Conservation (phyloP, 2,797 vertebrate genomes). For the Anabas testudineus region DNA sequence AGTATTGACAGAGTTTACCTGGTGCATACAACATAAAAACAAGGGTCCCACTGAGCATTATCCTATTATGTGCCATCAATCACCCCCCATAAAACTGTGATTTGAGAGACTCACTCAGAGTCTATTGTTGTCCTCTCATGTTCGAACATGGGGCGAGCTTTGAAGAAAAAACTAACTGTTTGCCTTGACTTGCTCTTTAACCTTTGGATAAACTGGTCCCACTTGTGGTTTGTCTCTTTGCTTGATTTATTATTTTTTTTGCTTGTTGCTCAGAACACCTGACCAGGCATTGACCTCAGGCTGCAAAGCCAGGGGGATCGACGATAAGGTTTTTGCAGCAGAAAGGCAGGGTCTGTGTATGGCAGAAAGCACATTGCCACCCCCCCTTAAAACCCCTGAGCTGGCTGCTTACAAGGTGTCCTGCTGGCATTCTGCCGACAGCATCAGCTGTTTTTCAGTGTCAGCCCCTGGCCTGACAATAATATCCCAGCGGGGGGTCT, state of each 20-base stretch:
- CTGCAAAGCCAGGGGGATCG: conserved; percentile 79
- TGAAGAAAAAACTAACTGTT: conserved; percentile 79
- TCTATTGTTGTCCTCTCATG: conserved; percentile 76
- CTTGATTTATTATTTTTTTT: conserved; percentile 50
- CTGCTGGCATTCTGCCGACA: conserved; percentile 91
- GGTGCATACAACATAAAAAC: conserved; percentile 67
- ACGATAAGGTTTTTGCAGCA: conserved; percentile 45
- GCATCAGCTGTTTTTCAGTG: conserved; percentile 98
- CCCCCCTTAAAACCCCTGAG: conserved; percentile 73
- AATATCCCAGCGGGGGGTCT: conserved; percentile 89
- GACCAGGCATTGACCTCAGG: conserved; percentile 92
- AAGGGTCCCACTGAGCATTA: conserved; percentile 63
- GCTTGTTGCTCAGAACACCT: conserved; percentile 78
- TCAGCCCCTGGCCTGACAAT: conserved; percentile 88
- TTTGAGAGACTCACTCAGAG: conserved; percentile 69
- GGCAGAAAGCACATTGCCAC: conserved; percentile 73
- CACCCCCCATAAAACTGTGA: conserved; percentile 76
- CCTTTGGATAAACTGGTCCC: conserved; percentile 71
- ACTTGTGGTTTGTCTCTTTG: conserved; percentile 77
- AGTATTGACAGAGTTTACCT: conserved; percentile 74
- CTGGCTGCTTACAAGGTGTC: conserved; percentile 93
- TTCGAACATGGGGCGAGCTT: conserved; percentile 73
- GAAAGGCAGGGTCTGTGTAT: conserved; percentile 57
- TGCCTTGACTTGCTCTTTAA: conserved; percentile 77
- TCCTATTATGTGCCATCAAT: conserved; percentile 63